Evolutionary conservation across 2,113 vertebrate genomes (phyloP).

Genomic region (Phalacrocorax brasilianus): DNA sequence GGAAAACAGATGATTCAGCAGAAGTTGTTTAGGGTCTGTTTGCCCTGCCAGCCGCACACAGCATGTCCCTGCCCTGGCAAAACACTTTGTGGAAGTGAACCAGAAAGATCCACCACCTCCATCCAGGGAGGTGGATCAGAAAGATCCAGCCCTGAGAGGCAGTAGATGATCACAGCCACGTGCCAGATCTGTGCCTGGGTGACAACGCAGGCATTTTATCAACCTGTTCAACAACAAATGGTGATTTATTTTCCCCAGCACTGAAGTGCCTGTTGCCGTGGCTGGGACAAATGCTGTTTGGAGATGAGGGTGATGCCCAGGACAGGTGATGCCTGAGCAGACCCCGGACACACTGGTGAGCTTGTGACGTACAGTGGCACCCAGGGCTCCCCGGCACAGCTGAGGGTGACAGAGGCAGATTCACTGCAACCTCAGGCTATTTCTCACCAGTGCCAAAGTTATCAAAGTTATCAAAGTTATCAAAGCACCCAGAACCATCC

Average conservation of each 20-base stretch:
- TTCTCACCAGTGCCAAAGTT: not conserved
- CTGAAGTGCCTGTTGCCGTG: not conserved
- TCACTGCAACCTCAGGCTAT: not conserved
- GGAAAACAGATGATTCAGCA: not conserved
- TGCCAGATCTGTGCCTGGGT: not conserved
- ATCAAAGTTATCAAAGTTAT: not conserved
- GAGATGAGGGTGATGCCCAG: not conserved
- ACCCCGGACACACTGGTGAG: not conserved
- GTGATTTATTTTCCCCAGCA: not conserved
- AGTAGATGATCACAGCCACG: not conserved
- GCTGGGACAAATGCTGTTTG: not conserved
- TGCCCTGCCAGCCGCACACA: not conserved
- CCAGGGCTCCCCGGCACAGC: not conserved
- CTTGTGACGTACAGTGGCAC: not conserved
- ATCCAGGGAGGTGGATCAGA: not conserved
- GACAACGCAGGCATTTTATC: not conserved
- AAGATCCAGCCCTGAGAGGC: not conserved
- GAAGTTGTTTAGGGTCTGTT: not conserved
- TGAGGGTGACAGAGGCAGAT: not conserved
- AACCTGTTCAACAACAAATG: not conserved
- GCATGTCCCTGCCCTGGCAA: not conserved
- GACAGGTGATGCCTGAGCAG: not conserved
- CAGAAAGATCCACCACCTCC: not conserved
- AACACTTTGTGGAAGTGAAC: not conserved
- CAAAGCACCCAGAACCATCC: not conserved